Evolutionary conservation across 2,113 vertebrate species (phyloP), one percentile per base, ranked within the genome.

Genomic region (Albula glossodonta): DNA sequence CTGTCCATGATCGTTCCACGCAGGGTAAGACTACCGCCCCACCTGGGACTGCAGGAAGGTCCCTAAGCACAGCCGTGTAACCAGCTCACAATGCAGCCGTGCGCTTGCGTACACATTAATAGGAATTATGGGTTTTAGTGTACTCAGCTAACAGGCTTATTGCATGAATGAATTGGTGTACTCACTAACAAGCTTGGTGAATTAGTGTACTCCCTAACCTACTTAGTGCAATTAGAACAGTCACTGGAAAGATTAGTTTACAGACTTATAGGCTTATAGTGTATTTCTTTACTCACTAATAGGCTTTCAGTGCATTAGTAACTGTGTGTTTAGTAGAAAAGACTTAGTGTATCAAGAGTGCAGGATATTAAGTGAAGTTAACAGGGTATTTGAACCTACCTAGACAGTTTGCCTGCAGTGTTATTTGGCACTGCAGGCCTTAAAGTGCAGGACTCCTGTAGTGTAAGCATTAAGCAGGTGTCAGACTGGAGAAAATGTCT

Each of bases 1-100:
- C 22, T 99, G 82, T 99, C 98, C 6, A 97, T 99, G 96, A 97
- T 97, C 53, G 96, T 99, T 2, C 98, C 97, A 48, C 94, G 98
- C 2, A 94, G 96, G 94, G 97, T 97, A 90, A 94, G 93, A 90
- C 83, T 88, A 86, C 1, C 0, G 41, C 0, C 31, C 31, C 31
- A 41, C 31, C 31, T 22, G 60, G 60, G 15, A 5, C 60, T 5
- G 60, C 31, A 41, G 31, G 31, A 41, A 41, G 31, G 31, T 41
- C 31, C 31, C 31, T 41, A 41, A 41, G 31, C 31, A 41, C 31
- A 41, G 31, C 31, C 31, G 31, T 41, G 31, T 41, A 41, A 41
- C 31, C 31, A 41, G 31, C 31, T 41, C 31, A 41, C 31, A 41
- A 41, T 41, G 31, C 31, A 41, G 31, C 31, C 31, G 31, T 41